Conservation (phyloP, 23 tunicate species). For the Ciona savignyi region DNA sequence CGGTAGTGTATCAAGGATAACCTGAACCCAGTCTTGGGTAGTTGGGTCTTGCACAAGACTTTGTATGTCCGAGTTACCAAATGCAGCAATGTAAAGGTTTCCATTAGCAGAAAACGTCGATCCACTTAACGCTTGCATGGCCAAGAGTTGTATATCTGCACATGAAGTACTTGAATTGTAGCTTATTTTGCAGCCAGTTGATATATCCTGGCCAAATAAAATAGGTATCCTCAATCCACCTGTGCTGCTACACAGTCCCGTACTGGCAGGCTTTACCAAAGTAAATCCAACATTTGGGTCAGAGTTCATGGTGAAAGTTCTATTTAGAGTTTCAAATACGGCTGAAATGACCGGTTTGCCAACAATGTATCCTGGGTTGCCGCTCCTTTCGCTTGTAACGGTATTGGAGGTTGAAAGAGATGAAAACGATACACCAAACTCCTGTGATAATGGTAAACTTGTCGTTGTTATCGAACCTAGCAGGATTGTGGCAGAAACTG, state of each 20-base stretch:
- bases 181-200: not conserved
- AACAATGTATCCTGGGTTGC: slow-evolving; percentile 76
- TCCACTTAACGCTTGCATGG: not conserved
- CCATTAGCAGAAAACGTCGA: not conserved
- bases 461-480: not conserved
- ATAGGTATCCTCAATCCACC: slow-evolving; percentile 4
- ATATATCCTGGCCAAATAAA: slow-evolving; percentile 10
- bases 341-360: slow-evolving; percentile 46
- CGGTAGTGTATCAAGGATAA: not conserved
- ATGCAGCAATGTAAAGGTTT: slow-evolving; percentile 23
- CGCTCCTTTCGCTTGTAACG: slow-evolving; percentile 17
- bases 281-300: slow-evolving; percentile 18
- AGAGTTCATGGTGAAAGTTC: not conserved
- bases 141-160: not conserved
- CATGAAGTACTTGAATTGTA: not conserved
- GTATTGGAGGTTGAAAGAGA: not conserved
- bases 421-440: not conserved
- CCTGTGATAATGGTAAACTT: slow-evolving; percentile 17
- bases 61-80: slow-evolving; percentile 30
- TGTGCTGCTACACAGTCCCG: not conserved
- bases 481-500: slow-evolving; percentile 9
- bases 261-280: not conserved
- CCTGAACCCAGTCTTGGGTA: slow-evolving; percentile 18
- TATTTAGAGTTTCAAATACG: not conserved
- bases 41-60: slow-evolving; percentile 3